phyloP scores from a whole-genome alignment of 2,888 invertebrate genomes.

The Ctena decussata region DNA sequence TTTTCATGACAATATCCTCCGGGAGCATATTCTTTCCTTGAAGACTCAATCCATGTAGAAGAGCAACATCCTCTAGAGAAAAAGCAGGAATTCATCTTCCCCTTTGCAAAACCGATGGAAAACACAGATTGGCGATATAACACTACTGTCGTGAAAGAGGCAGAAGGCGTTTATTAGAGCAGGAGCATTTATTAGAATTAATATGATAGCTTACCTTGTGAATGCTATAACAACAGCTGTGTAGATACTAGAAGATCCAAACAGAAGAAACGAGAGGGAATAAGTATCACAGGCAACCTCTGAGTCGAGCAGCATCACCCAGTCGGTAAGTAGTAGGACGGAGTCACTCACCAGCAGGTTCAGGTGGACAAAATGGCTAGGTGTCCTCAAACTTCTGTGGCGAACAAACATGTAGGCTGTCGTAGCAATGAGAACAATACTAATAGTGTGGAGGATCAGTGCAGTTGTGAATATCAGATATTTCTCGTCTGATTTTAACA shows the following conservation, averaged over 20 bases:
- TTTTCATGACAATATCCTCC: no score
- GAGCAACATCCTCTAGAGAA: no score
- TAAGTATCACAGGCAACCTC: conserved; percentile 22
- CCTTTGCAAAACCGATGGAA: no score
- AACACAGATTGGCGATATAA: no score
- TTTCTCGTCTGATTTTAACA: neutral
- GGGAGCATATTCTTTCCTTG: no score
- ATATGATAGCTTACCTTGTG: conserved; percentile 39
- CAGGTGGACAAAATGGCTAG: conserved; percentile 20
- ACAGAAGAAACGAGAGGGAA: conserved; percentile 20
- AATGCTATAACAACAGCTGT: conserved; percentile 31
- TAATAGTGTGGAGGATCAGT: conserved; percentile 23
- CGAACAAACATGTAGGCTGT: conserved; percentile 34
- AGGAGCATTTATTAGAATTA: no score
- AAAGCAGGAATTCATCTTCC: no score
- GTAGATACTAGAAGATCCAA: conserved; percentile 35
- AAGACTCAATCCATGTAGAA: no score
- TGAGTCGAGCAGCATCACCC: conserved; percentile 20
- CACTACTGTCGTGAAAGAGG: no score
- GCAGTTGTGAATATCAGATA: neutral
- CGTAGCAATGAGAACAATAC: conserved; percentile 39
- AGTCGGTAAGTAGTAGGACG: conserved; percentile 28
- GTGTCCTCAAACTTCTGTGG: conserved; percentile 18
- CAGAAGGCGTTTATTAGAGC: no score
- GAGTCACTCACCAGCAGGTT: conserved; percentile 36